Conservation (phyloP, 2,888 invertebrate genomes). For the Cosmorhoe ocellata region DNA sequence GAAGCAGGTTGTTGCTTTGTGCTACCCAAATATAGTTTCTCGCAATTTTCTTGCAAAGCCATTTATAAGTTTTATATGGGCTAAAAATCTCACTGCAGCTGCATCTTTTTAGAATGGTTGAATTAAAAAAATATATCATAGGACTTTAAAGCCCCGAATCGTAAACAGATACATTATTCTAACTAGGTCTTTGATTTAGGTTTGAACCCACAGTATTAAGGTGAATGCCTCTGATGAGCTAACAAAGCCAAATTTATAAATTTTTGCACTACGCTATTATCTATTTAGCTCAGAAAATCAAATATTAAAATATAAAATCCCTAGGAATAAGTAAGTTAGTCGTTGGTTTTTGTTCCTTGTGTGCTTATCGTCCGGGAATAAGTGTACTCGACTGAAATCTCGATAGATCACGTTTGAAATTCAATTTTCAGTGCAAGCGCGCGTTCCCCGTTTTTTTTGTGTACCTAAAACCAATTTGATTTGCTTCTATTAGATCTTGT, state of each 20-base stretch:
- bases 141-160: too few species aligned
- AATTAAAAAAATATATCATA: too few species aligned
- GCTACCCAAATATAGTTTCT: background rate
- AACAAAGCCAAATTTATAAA: too few species aligned
- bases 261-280: too few species aligned
- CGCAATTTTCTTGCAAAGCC: too few species aligned
- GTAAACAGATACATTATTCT: too few species aligned
- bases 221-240: too few species aligned
- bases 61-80: too few species aligned
- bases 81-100: too few species aligned
- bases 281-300: background rate
- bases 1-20: conserved; percentile 9
- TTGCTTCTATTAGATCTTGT: conserved; percentile 18
- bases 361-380: conserved; percentile 25
- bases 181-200: too few species aligned
- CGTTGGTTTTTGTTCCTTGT: conserved; percentile 6
- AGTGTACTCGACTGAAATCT: conserved; percentile 40
- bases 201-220: too few species aligned
- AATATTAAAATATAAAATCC: background rate
- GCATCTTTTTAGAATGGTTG: too few species aligned
- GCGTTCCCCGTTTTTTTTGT: conserved; percentile 29
- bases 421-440: conserved; percentile 42
- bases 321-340: background rate
- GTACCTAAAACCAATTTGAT: conserved; percentile 24
- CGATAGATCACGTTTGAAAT: conserved; percentile 55